Evolutionary conservation across 2,113 vertebrate species (phyloP).

Genomic region (Nothocercus nigrocapillus): DNA sequence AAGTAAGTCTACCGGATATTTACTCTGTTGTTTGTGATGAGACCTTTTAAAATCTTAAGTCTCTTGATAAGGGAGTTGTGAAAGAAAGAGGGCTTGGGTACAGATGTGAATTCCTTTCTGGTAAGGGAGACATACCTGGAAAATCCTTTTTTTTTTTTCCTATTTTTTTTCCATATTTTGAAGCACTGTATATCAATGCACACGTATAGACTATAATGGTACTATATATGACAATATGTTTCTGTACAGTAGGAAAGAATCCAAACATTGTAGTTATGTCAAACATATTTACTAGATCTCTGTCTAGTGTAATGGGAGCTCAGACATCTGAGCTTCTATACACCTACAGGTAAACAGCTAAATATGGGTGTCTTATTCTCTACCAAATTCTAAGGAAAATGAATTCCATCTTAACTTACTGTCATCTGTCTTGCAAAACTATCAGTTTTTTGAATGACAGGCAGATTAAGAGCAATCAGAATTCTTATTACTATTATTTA

Average conservation of each 20-base stretch:
- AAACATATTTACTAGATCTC: neutral
- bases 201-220: neutral
- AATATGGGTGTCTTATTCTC: neutral
- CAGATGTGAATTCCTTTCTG: neutral
- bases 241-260: neutral
- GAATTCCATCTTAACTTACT: neutral
- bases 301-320: neutral
- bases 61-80: neutral
- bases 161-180: neutral
- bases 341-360: neutral
- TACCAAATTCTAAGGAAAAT: neutral
- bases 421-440: neutral
- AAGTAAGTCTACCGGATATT: neutral
- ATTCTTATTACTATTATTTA: neutral
- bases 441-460: neutral
- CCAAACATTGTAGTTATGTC: neutral
- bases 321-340: neutral
- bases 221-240: neutral
- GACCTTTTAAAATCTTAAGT: neutral
- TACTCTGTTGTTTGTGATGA: neutral
- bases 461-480: neutral
- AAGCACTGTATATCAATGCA: neutral
- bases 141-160: neutral
- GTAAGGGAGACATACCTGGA: accelerated
- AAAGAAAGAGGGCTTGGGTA: neutral